Evolutionary conservation across 37 sponge, comb jelly and placozoan species (phyloP).

Genomic region (Crambe crambe): DNA sequence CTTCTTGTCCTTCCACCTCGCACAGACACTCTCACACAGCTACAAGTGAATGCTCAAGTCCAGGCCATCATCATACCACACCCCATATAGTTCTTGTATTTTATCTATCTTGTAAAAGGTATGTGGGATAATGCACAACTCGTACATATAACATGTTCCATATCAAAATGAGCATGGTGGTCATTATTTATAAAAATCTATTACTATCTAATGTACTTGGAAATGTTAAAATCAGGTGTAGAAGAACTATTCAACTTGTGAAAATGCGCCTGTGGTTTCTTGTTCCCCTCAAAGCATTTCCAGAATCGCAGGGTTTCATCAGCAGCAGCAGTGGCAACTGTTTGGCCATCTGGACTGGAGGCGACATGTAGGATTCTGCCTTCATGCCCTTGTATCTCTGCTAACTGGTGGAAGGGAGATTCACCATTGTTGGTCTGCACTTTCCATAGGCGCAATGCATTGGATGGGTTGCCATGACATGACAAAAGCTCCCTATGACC

Average conservation of each 20-base stretch:
- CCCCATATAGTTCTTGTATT: not conserved
- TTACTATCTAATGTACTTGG: constrained; percentile 10
- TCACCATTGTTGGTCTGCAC: constrained; percentile 8
- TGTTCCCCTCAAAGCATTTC: constrained; percentile 67
- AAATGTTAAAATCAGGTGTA: not conserved
- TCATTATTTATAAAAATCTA: no score
- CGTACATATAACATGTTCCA: no score
- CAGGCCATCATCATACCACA: constrained; percentile 47
- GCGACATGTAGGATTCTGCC: constrained; percentile 72
- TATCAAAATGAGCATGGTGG: no score
- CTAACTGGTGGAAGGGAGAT: constrained; percentile 38
- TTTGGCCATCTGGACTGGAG: constrained; percentile 76
- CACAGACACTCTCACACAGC: constrained; percentile 30
- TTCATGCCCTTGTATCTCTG: constrained; percentile 70
- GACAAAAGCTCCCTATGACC: constrained; percentile 79
- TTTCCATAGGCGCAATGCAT: constrained; percentile 80
- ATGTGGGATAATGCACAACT: no score
- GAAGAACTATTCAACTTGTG: not conserved
- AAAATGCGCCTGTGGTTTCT: not conserved
- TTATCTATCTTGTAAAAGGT: not conserved
- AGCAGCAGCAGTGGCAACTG: constrained; percentile 84
- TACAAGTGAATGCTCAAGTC: constrained; percentile 34
- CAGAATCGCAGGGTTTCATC: constrained; percentile 95
- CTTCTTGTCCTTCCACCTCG: constrained; percentile 83
- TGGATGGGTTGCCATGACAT: constrained; percentile 80